Conservation (phyloP, 2,113 vertebrate species). For the Nipponia nippon region DNA sequence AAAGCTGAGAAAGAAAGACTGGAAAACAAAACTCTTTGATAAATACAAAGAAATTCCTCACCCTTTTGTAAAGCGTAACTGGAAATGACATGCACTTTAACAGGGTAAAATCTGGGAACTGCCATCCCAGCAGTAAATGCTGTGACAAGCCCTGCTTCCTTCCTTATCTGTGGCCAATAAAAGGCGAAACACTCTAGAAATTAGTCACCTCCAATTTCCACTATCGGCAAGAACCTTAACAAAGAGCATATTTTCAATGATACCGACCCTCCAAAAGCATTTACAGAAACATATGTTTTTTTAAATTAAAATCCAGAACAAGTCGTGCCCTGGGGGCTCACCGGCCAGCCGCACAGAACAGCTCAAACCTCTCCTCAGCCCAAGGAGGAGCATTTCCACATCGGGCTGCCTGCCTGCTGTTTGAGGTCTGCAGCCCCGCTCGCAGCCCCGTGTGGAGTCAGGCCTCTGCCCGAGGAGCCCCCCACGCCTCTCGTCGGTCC, state of each 20-base stretch:
- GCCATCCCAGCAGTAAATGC: not conserved
- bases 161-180: not conserved
- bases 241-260: not conserved
- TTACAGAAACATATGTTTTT: not conserved
- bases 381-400: not conserved
- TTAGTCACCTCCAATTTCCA: not conserved
- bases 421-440: not conserved
- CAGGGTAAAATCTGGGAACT: not conserved
- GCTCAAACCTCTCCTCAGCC: not conserved
- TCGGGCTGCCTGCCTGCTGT: not conserved
- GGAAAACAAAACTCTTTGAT: not conserved
- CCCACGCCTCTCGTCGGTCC: rapidly evolving
- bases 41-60: not conserved
- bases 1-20: not conserved
- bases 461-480: not conserved
- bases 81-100: not conserved
- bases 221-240: not conserved
- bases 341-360: rapidly evolving
- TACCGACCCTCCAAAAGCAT: not conserved
- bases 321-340: rapidly evolving
- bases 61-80: not conserved
- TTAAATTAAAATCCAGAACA: not conserved
- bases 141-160: not conserved
- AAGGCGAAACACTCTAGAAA: not conserved
- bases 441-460: not conserved